A percentile compares a stretch with the other conserved stretches of the same genome.
Conservation (phyloP, 2,888 invertebrate genomes). For the Trypoxylon attenuatum region DNA sequence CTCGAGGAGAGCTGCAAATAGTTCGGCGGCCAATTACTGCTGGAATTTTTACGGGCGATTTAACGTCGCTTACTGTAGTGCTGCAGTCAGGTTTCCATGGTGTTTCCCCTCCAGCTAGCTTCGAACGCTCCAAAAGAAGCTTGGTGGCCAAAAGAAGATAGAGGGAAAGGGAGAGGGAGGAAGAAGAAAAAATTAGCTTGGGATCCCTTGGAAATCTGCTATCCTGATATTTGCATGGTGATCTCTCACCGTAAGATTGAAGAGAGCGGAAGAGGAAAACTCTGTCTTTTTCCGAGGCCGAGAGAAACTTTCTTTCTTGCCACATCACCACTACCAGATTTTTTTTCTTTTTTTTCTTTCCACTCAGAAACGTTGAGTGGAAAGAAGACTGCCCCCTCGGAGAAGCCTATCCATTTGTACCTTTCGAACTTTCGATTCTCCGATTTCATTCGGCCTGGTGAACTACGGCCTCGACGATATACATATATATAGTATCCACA, state of each 20-base stretch:
- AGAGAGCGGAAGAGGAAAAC: constrained; percentile 3
- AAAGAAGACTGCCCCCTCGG: too few relatives aligned
- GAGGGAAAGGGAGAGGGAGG: constrained; percentile 13
- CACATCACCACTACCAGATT: not conserved
- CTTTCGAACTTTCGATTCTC: too few relatives aligned
- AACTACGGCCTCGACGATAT: too few relatives aligned
- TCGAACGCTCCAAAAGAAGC: not conserved
- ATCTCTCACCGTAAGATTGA: constrained; percentile 45
- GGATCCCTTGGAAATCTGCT: constrained; percentile 46
- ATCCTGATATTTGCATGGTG: constrained; percentile 53
- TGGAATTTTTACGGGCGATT: constrained; percentile 59
- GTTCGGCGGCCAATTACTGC: constrained; percentile 56
- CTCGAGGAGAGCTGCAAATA: constrained; percentile 46
- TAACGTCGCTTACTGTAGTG: constrained; percentile 51
- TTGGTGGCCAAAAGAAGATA: not conserved
- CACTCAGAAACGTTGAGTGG: too few relatives aligned
- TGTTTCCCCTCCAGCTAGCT: constrained; percentile 23
- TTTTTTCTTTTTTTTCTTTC: too few relatives aligned
- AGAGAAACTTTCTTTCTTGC: not conserved
- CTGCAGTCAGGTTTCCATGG: constrained; percentile 33
- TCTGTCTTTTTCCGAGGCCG: not conserved
- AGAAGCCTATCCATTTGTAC: too few relatives aligned
- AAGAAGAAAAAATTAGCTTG: constrained; percentile 45
- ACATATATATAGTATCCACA: too few relatives aligned
- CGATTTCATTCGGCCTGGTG: too few relatives aligned